Percentiles rank a stretch among this genome's conserved stretches.
phyloP scores from a whole-genome alignment of 1,140 invertebrate species.

The Zophobas atratus region DNA sequence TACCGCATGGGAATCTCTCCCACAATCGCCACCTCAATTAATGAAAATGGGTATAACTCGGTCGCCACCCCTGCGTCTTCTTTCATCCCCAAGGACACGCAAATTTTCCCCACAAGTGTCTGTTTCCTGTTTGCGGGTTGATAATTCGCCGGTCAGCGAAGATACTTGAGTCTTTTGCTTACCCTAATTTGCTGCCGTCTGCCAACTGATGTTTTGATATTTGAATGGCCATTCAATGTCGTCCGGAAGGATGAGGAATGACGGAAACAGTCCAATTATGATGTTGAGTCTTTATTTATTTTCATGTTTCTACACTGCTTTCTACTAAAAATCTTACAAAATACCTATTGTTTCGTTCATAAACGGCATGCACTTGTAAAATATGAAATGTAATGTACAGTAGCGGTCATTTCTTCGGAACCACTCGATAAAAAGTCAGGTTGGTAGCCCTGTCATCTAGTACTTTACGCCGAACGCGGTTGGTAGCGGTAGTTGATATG shows the following conservation, averaged over 20 bases:
- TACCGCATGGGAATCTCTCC: conserved; percentile 5
- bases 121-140: background rate
- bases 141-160: too few species aligned
- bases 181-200: background rate
- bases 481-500: too few species aligned
- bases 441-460: too few species aligned
- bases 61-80: background rate
- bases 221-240: background rate
- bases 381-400: too few species aligned
- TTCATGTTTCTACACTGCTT: background rate
- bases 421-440: too few species aligned
- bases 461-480: too few species aligned
- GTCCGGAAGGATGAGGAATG: background rate
- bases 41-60: background rate
- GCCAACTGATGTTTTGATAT: background rate
- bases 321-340: too few species aligned
- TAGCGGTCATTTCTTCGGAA: too few species aligned
- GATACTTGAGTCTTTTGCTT: background rate
- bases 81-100: background rate
- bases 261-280: background rate
- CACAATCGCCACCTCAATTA: background rate
- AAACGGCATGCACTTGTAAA: too few species aligned
- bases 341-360: too few species aligned
- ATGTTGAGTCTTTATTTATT: background rate
- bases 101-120: background rate